Percentiles rank a stretch among this genome's conserved stretches.
phyloP scores from a whole-genome alignment of 2,113 vertebrate species.

The Hippolais icterina region DNA sequence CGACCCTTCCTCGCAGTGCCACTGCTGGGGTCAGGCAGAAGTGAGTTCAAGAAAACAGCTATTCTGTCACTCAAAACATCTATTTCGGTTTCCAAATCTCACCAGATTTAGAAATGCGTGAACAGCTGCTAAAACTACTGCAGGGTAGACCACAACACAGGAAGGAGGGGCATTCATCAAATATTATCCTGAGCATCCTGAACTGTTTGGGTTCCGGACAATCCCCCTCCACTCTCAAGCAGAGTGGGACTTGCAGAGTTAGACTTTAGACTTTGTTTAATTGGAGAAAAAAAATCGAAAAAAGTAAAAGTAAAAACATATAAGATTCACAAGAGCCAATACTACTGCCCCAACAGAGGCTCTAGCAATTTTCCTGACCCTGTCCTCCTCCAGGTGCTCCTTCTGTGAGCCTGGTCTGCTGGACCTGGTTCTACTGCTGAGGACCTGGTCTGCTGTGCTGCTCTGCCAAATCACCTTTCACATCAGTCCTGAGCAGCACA shows the following conservation, averaged over 20 bases:
- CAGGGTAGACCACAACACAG: neutral
- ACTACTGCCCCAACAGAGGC: fast-evolving
- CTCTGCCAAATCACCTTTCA: neutral
- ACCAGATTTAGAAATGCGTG: neutral
- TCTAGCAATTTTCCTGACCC: neutral
- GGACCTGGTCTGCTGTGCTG: neutral
- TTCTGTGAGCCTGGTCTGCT: neutral
- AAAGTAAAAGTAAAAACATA: neutral
- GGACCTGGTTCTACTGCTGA: neutral
- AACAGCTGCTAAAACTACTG: neutral
- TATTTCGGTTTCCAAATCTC: neutral
- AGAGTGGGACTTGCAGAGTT: neutral
- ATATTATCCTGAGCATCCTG: neutral
- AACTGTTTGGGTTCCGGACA: neutral
- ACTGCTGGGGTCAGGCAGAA: neutral
- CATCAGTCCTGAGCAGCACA: fast-evolving
- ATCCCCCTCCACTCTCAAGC: neutral
- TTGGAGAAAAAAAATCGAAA: neutral
- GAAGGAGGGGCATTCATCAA: neutral
- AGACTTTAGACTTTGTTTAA: neutral
- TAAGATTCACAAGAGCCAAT: neutral
- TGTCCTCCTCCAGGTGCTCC: neutral
- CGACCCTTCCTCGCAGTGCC: fast-evolving
- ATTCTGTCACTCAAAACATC: neutral
- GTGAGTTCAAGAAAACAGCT: neutral